phyloP scores from a whole-genome alignment of 1,140 invertebrate species.

The Lutraria rhynchaena region DNA sequence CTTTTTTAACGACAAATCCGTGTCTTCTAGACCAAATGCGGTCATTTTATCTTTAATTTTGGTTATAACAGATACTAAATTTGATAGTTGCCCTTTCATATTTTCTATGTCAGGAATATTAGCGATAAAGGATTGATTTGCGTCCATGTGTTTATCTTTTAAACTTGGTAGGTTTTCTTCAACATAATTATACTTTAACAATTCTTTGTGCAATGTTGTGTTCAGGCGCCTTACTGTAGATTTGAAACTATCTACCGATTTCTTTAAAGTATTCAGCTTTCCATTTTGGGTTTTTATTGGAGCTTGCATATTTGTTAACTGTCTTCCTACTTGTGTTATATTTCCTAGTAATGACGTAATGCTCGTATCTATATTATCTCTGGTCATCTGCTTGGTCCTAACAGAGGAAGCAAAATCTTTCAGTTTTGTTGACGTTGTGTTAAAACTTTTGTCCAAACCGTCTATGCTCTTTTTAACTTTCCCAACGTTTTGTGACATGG shows the following conservation, averaged over 20 bases:
- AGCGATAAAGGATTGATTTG: constrained; percentile 2
- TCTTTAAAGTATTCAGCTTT: background rate
- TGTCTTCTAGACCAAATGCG: constrained; percentile 29
- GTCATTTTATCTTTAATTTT: constrained; percentile 50
- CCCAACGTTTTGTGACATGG: background rate
- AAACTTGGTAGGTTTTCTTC: constrained; percentile 15
- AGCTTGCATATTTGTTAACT: background rate
- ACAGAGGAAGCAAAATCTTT: background rate
- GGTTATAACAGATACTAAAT: constrained; percentile 24
- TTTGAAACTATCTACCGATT: background rate
- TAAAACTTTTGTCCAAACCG: background rate
- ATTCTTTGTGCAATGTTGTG: constrained; percentile 30
- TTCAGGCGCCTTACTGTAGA: background rate
- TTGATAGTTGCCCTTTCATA: constrained; percentile 9
- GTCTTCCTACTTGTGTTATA: background rate
- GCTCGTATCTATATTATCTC: background rate
- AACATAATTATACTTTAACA: constrained; percentile 35
- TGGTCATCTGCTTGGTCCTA: background rate
- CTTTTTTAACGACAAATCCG: constrained; percentile 30
- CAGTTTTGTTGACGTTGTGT: background rate
- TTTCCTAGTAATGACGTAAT: background rate
- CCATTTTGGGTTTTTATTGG: background rate
- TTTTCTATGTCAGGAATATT: constrained; percentile 34
- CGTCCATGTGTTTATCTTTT: constrained; percentile 15
- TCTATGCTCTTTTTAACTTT: background rate